Base-by-base conservation (phyloP, 1,140 invertebrate genomes). In the Drosophila dunni region DNA sequence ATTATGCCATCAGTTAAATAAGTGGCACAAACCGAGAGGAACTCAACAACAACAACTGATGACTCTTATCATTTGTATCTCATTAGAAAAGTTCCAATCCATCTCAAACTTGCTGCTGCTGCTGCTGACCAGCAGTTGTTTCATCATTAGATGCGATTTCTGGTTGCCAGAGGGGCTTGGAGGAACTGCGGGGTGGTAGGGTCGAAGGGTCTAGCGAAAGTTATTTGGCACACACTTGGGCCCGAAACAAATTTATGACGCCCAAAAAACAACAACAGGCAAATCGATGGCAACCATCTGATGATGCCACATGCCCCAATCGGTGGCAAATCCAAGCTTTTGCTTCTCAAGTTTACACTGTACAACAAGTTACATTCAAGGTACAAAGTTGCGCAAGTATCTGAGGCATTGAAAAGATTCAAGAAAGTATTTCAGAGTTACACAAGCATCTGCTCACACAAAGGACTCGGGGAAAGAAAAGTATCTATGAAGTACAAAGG, bases 81-180 rank as follows among this genome's bases (percentile, higher is more conserved):
- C 81, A 88, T 88, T 88, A 88, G 83, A 70, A 88, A 86, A 88
- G 73, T 88, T 89, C 68, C 75, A 83, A 83, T 85, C 77, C 84
- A 75, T 46, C 77, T 58, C 46, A 53, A 63, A 74, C 65, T 74
- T 63, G 77, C 75, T 83, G 77, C 56, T 67, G 77, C 69, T 63
- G 77, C 75, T 83, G 77, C 56, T 67, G 77, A 68, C 54, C 69
- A 45, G 68, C 42, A 53, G 50, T 13, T 34, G 29, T 53, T 61
- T 54, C 20, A 45, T 7, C 20, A 61, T 56, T 38, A 45, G 40
- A 36, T 56, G 38, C 0, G 46, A 29, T 29, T 29, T 29, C 24
- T 29, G 24, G 24, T 5, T 29, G 24, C 24, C 24, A 29, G 24
- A 29, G 24, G 24, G 24, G 24, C 24, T 29, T 6, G 24, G 6